Conservation (phyloP, 1,140 invertebrate species). For the Drosophila melanogaster region Release_6_plus_ISO1_MT NT_033777.3:13635001-13635500, state of each 20-base stretch:
- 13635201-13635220: conserved; percentile 69
- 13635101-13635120: conserved; percentile 43
- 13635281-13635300: conserved; percentile 63
- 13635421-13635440: conserved; percentile 3
- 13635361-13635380: conserved; percentile 34
- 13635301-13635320: conserved; percentile 65
- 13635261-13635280: conserved; percentile 37
- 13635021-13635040: conserved; percentile 13
- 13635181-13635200: conserved; percentile 33
- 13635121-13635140: conserved; percentile 47
- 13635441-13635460: conserved; percentile 28
- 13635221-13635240: conserved; percentile 67
- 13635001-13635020: conserved; percentile 48
- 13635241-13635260: conserved; percentile 51
- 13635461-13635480: conserved; percentile 25
- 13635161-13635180: conserved; percentile 44
- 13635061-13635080: conserved; percentile 12
- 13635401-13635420: conserved; percentile 28
- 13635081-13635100: conserved; percentile 38
- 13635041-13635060: conserved; percentile 5
- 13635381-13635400: conserved; percentile 68
- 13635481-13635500: conserved; percentile 30
- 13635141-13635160: conserved; percentile 55
- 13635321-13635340: conserved; percentile 59
- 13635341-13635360: conserved; percentile 31